phyloP scores from a whole-genome alignment of 2,888 invertebrate species.

The Autographa gamma region DNA sequence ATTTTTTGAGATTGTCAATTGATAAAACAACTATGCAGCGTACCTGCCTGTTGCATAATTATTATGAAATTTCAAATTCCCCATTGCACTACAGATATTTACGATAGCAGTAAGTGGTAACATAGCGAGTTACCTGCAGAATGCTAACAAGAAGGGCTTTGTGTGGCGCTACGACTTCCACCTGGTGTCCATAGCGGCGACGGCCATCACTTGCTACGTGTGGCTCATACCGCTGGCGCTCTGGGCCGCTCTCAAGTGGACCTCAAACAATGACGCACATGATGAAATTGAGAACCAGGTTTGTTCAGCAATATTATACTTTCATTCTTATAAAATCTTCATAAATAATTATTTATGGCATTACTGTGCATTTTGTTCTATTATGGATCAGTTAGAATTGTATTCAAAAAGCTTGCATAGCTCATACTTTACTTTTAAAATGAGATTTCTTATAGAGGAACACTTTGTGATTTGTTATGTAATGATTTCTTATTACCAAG shows the following conservation, averaged over 20 bases:
- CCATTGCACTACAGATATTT: conserved; percentile 90
- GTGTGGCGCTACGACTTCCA: conserved; percentile 98
- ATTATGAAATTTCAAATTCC: not conserved
- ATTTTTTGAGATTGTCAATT: no score
- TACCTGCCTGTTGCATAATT: no score
- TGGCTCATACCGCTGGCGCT: conserved; percentile 95
- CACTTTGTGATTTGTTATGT: no score
- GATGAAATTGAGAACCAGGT: conserved; percentile 91
- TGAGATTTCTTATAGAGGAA: no score
- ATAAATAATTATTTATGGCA: no score
- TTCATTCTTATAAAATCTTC: no score
- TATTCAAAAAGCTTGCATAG: no score
- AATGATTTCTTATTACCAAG: no score
- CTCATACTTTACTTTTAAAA: no score
- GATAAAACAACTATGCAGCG: no score
- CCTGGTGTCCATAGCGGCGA: conserved; percentile 96
- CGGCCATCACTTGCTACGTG: conserved; percentile 96
- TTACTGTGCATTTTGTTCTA: no score
- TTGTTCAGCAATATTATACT: not conserved
- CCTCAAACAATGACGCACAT: conserved; percentile 88
- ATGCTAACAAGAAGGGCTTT: conserved; percentile 90
- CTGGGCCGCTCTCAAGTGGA: conserved; percentile 96
- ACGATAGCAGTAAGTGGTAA: conserved; percentile 98
- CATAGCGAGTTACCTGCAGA: conserved; percentile 96
- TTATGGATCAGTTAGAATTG: no score